A percentile compares a stretch with the other conserved stretches of the same genome.
These are phyloP conservation scores for Eurytoma californica DNA, from an alignment of 2,888 invertebrate genomes.

Conservation along the genomic window DNA sequence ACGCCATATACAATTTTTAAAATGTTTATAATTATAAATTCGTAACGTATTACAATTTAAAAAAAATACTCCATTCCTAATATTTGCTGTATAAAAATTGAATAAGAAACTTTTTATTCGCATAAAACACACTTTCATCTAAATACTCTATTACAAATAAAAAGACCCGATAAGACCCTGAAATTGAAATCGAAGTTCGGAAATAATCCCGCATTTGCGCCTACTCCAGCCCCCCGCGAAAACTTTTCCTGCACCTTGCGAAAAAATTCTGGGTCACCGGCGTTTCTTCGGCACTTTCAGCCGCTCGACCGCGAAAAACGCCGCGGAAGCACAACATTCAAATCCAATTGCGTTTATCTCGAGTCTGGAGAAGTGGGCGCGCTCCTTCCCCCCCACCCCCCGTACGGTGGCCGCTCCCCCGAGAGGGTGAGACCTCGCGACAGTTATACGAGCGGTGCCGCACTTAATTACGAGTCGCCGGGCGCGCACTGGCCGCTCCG, in stretches of 20 bases:
- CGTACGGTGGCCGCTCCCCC: not conserved
- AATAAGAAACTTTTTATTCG: no score
- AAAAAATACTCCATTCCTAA: no score
- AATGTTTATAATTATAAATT: no score
- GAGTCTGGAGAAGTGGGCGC: not conserved
- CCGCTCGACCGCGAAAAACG: not conserved
- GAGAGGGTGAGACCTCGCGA: conserved; percentile 8
- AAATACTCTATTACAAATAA: no score
- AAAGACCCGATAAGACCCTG: no score
- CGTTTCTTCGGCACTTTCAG: not conserved
- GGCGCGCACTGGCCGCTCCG: conserved; percentile 62
- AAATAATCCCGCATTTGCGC: not conserved
- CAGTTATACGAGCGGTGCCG: not conserved
- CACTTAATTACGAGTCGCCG: conserved; percentile 65
- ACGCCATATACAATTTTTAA: no score
- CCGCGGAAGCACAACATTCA: conserved; percentile 24
- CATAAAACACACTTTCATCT: no score
- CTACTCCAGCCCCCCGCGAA: not conserved
- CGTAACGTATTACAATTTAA: no score
- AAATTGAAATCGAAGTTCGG: no score
- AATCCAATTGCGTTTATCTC: conserved; percentile 33
- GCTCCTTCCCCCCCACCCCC: not conserved
- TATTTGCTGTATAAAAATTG: no score
- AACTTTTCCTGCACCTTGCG: conserved; percentile 1
- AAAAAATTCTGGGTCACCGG: conserved; percentile 27